Evolutionary conservation across 2,888 invertebrate species (phyloP), one percentile per base, ranked within the genome.

Genomic region (Xylota sylvarum): DNA sequence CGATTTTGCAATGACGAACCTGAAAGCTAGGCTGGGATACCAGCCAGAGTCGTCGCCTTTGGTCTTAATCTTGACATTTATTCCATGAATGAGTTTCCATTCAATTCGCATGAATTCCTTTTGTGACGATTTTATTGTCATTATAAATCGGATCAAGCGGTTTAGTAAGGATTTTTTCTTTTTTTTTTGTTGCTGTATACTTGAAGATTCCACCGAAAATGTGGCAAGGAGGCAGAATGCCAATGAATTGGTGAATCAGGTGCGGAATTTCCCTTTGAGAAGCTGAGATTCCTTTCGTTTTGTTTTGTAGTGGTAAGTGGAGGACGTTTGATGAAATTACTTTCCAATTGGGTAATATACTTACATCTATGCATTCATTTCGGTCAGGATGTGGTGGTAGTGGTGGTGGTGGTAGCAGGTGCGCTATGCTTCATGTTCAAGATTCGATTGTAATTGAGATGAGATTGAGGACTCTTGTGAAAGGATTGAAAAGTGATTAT

Each of bases 21-120:
- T 72, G 40, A 40, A 58, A 64, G 64, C 30, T 62, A 40, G 58
- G 37, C 65, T 43, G 62, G 56, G 79, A 52, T 23, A 40, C 32
- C 67, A 56, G 52, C 43, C 14, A 64, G 64, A 64, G 35, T 43
- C 17, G 69, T 79, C 73, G 82, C 82, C 86, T 82, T 86, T 82
- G 77, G 86, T 86, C 86, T 86, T 86, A 86, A 86, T 86, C 86
- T 86, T 86, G 86, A 86, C 86, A 86, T 86, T 86, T 86, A 86
- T 86, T 78, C 82, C 82, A 82, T 86, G 86, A 86, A 86, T 86
- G 86, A 58, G 82, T 86, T 86, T 86, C 82, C 77, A 82, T 86
- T 86, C 77, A 86, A 82, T 86, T 86, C 86, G 86, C 82, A 55
- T 86, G 86, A 78, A 86, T 82, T 86, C 77, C 82, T 69, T 78